Base-by-base conservation (phyloP, 2,113 vertebrate species). In the Salvator merianae region DNA sequence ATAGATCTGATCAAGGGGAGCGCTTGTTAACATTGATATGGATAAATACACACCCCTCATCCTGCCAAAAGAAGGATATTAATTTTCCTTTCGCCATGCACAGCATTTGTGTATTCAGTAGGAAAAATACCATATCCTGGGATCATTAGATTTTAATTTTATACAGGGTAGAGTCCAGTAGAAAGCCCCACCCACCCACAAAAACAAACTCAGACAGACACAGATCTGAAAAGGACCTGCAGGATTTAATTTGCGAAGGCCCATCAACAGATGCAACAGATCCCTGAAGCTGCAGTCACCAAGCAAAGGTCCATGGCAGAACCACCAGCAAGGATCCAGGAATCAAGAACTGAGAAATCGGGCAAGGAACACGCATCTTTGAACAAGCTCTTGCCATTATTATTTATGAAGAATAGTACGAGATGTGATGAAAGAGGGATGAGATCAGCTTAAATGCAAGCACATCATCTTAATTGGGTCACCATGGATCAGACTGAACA, bases 361-460 rank as follows among this genome's bases (percentile, higher is more conserved):
- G 28, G 30, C n/a, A 32, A 66, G 12, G 36, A n/a, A 24, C 70
- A 40, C 22, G 26, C 4, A 18, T 62, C 80, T 40, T n/a, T 40
- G 81, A 50, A 18, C 4, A 50, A 79, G 30, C 36, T 24, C 18
- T 72, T 36, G 28, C 5, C 77, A 6, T 73, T 63, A 79, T 79
- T 72, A 73, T 62, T 84, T 63, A 79, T 79, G 83, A 84, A 50
- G 73, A 85, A 79, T 79, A 36, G 69, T 18, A 9, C 20, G 40
- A 30, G 40, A 50, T 62, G 69, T n/a, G 69, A 73, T 65, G 20
- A 47, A 73, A 73, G 55, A 38, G 69, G 14, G 77, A 79, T 85
- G 68, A 85, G 77, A 79, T 73, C 55, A 73, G 76, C 77, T 72
- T 30, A 30, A 50, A 73, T 6, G 38, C 30, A 73, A 79, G 55